These are phyloP conservation scores for Paratilapia polleni DNA, from an alignment of 2,113 vertebrate species.

Conservation along the genomic window DNA sequence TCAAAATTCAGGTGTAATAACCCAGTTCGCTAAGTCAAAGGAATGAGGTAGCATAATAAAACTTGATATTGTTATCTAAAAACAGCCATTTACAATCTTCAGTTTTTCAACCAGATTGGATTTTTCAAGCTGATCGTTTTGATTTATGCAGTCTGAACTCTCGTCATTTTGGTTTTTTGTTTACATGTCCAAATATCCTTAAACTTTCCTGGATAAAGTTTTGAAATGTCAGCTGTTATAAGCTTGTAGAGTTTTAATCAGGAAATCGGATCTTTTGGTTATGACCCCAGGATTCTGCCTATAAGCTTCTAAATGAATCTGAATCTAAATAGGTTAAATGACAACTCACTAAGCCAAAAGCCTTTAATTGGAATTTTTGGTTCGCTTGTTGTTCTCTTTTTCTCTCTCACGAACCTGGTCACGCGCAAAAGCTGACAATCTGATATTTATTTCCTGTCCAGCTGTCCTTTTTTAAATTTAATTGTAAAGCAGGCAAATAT, in stretches of 20 bases:
- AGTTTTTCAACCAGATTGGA: too few relatives aligned
- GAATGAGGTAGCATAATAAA: too few relatives aligned
- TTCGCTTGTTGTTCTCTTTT: neutral
- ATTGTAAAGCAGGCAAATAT: neutral
- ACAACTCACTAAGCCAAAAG: neutral
- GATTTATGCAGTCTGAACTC: too few relatives aligned
- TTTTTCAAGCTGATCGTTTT: too few relatives aligned
- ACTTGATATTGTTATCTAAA: too few relatives aligned
- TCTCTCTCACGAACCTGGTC: neutral
- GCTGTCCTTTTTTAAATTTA: neutral
- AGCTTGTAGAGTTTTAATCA: neutral
- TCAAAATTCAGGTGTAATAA: too few relatives aligned
- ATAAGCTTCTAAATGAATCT: neutral
- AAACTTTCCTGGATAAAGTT: too few relatives aligned
- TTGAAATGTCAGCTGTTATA: too few relatives aligned
- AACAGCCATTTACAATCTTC: too few relatives aligned
- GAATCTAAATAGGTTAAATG: neutral
- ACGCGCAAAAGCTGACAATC: neutral
- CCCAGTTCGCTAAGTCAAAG: too few relatives aligned
- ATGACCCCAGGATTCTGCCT: neutral
- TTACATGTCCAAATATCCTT: too few relatives aligned
- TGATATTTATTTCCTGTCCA: neutral
- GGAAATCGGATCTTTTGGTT: neutral
- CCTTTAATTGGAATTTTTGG: neutral
- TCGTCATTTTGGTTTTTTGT: too few relatives aligned